Conservation (phyloP, 2,888 invertebrate species). For the Phrixothrix hirtus region DNA sequence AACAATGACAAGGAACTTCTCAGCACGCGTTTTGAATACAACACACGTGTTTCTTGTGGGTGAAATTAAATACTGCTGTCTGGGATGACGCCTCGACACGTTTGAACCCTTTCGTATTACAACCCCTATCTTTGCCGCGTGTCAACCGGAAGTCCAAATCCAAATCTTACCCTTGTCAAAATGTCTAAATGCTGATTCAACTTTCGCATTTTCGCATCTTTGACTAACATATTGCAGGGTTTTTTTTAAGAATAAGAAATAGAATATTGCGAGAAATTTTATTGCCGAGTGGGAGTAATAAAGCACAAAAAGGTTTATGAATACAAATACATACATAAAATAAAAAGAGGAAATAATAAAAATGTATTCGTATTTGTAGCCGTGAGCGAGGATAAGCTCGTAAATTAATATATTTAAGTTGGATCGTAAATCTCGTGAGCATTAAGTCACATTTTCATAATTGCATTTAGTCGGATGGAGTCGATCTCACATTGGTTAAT, state of each 20-base stretch:
- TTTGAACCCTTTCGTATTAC: conserved; percentile 7
- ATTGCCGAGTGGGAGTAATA: conserved; percentile 19
- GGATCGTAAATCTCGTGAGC: conserved; percentile 54
- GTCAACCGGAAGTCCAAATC: conserved; percentile 9
- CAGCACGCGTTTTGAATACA: conserved; percentile 14
- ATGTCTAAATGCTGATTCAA: conserved; percentile 6
- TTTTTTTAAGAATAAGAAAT: conserved; percentile 1
- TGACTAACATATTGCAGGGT: neutral
- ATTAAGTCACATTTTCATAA: conserved; percentile 58
- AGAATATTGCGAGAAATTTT: conserved; percentile 11
- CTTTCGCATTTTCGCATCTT: too few species aligned
- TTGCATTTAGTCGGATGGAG: conserved; percentile 50
- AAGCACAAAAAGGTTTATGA: conserved; percentile 26
- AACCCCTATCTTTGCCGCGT: conserved; percentile 14
- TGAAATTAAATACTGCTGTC: conserved; percentile 31
- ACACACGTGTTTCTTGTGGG: conserved; percentile 15
- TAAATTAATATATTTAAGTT: conserved; percentile 57
- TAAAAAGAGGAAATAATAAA: conserved; percentile 27
- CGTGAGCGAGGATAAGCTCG: conserved; percentile 50
- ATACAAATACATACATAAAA: conserved; percentile 23
- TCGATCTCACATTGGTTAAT: conserved; percentile 30
- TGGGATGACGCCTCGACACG: conserved; percentile 16
- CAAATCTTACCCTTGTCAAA: conserved; percentile 13
- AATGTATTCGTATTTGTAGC: conserved; percentile 36
- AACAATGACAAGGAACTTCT: conserved; percentile 12